These are phyloP conservation scores for Drosophila funebris DNA, from an alignment of 1,140 invertebrate genomes.

Conservation along the genomic window DNA sequence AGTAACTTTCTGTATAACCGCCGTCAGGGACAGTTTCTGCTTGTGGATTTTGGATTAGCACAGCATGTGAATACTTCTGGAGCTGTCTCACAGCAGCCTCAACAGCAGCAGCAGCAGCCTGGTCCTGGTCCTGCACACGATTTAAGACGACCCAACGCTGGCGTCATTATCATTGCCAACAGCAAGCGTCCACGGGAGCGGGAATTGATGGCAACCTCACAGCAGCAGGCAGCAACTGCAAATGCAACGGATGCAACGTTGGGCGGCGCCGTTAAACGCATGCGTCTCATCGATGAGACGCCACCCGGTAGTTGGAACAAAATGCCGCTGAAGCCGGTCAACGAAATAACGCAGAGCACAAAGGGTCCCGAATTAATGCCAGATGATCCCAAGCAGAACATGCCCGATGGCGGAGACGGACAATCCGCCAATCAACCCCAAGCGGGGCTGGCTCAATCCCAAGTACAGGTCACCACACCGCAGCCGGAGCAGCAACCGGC, in stretches of 20 bases:
- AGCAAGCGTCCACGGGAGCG: conserved; percentile 51
- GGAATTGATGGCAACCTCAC: conserved; percentile 3
- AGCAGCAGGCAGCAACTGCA: not conserved
- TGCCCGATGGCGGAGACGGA: not conserved
- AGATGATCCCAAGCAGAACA: conserved; percentile 13
- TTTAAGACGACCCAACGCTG: not conserved
- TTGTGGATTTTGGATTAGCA: conserved; percentile 96
- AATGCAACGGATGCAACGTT: not conserved
- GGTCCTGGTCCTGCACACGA: not conserved
- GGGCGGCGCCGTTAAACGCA: conserved; percentile 59
- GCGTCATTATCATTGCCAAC: conserved; percentile 6
- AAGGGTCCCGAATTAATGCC: not conserved
- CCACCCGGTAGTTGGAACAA: conserved; percentile 30
- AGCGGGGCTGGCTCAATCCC: not conserved
- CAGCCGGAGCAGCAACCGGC: not conserved
- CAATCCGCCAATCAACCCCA: no score
- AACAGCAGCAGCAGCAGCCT: conserved; percentile 14
- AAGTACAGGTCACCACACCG: no score
- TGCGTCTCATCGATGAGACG: conserved; percentile 55
- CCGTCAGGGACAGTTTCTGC: conserved; percentile 87
- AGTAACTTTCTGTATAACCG: conserved; percentile 96
- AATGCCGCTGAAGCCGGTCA: conserved; percentile 80
- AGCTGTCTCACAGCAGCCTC: not conserved
- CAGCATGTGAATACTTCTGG: conserved; percentile 85
- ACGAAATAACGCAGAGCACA: conserved; percentile 59